Base-by-base conservation (phyloP, 2,888 invertebrate species). In the Athalia circularis region DNA sequence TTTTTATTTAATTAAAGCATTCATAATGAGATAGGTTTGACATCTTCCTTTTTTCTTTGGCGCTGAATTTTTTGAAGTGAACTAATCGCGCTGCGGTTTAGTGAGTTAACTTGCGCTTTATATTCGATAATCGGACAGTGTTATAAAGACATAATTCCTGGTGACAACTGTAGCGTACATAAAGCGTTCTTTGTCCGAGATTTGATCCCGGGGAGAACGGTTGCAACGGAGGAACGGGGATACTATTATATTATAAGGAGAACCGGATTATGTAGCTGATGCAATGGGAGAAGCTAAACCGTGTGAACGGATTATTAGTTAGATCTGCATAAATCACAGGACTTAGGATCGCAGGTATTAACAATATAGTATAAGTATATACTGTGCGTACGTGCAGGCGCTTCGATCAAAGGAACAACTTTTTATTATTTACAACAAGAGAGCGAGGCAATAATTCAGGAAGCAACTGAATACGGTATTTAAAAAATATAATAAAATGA, bases 221-320 rank as follows among this genome's bases (percentile, higher is more conserved):
- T 47, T 5, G 8, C 8, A 11, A 47, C 43, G 54, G 57, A 57
- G 57, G 59, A 29, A 59, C 4, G 54, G 54, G 54, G 54, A 11
- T n/a, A 54, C 11, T n/a, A n/a, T 9, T 54, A n/a, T 9, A n/a
- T 11, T 59, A 72, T 50, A 72, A 72, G 52, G 59, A 72, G 72
- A 72, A 72, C 72, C 72, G 72, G 72, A 57, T 72, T 72, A 72
- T 29, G 29, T 29, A 29, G 29, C 29, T 9, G 54, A n/a, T 54
- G 54, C 54, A 54, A n/a, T 29, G 13, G 4, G 47, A 47, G 59
- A 72, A 45, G 72, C 72, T 72, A 45, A 72, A 72, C 29, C 76
- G 77, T 77, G 77, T 77, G 77, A 77, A 77, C 77, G 77, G 77
- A 77, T 77, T 77, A 77, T 77, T 72, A 67, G 70, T 62, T 61